Base-by-base conservation (phyloP, 2,113 vertebrate genomes). In the Peromyscus leucopus region DNA sequence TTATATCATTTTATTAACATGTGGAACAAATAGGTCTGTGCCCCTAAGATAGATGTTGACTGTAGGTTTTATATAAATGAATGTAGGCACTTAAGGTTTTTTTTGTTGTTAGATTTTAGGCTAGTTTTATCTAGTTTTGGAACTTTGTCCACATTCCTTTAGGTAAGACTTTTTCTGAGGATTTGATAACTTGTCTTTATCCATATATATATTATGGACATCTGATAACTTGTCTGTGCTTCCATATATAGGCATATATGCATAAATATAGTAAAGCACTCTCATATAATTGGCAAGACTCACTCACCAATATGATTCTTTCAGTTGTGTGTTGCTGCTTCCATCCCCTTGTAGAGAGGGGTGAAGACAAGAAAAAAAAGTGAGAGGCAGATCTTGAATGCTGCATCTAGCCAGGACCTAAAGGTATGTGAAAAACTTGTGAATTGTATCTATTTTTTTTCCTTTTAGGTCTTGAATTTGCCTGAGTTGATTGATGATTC, bases 401-500 rank as follows among this genome's bases (percentile, higher is more conserved):
- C 11, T 57, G 26, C 21, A 19, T 78, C 2, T 28, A 48, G 82
- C 28, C 4, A 61, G 33, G 55, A 15, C 61, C 31, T 55, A 26
- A 26, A 84, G 13, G 19, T 91, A 79, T 39, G n/a, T 3, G 19
- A 59, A 93, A 69, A 82, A 61, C 12, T 76, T 76, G 24, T 65
- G 36, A 80, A 36, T 71, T 93, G 61, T 24, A 90, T 3, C 75
- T 78, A 88, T 87, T 36, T 79, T 87, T 97, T 96, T 94, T 26
- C 17, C 39, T 95, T 98, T 96, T 98, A 99, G 99, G 98, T 99
- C 79, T 97, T 99, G 97, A 98, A 98, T 94, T 98, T 99, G 97
- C 97, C 84, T 92, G 97, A 99, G 94, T 96, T 99, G 95, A 98
- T 98, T 89, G 96, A 98, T 71, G 98, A 99, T 90, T 96, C 98